phyloP scores from a whole-genome alignment of 1,140 invertebrate species.

The Drosophila equinoxialis region DNA sequence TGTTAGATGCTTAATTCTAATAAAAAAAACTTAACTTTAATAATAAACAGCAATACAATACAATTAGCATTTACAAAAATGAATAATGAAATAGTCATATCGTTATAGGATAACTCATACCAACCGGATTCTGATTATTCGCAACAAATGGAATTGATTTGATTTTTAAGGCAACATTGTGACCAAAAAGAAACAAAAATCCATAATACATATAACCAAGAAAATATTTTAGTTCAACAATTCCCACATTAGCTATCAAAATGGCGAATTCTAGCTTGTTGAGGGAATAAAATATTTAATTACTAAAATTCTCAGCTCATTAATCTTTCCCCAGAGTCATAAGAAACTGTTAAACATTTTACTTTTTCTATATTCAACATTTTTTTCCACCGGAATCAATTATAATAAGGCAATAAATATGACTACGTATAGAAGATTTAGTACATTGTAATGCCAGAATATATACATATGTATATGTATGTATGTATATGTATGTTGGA shows the following conservation, averaged over 20 bases:
- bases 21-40: no score
- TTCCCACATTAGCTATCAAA: neutral
- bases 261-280: neutral
- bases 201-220: neutral
- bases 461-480: neutral
- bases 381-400: slow-evolving; percentile 34
- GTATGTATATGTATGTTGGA: slow-evolving; percentile 17
- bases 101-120: no score
- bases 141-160: no score
- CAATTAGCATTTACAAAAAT: no score
- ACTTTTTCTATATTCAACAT: slow-evolving; percentile 5
- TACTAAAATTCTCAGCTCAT: slow-evolving; percentile 35
- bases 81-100: no score
- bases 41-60: no score
- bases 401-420: slow-evolving; percentile 30
- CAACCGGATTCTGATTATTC: no score
- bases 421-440: neutral
- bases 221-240: neutral
- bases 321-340: slow-evolving; percentile 28
- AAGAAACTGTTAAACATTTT: slow-evolving; percentile 17
- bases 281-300: neutral
- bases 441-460: slow-evolving; percentile 41
- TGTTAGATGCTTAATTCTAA: no score
- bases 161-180: no score
- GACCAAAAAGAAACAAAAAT: neutral